These are phyloP conservation scores for Calosoma granatense DNA, from an alignment of 1,140 invertebrate genomes.

Conservation along the genomic window DNA sequence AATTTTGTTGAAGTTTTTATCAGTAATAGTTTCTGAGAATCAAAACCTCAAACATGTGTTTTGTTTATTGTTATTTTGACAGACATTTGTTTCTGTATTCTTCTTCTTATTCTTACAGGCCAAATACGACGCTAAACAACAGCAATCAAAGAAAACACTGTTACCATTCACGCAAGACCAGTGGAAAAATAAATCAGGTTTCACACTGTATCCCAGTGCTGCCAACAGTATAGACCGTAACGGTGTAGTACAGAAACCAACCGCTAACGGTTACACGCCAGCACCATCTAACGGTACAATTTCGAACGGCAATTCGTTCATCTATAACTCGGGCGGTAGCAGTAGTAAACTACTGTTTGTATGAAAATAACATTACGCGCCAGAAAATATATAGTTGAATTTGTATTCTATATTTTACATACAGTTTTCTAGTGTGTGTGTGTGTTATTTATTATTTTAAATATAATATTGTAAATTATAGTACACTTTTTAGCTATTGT, in stretches of 20 bases:
- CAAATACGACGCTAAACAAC: constrained; percentile 57
- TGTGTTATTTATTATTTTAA: too few relatives aligned
- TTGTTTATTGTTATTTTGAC: too few relatives aligned
- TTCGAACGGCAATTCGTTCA: constrained; percentile 16
- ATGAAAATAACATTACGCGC: too few relatives aligned
- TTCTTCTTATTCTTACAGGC: constrained; percentile 36
- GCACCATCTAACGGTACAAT: constrained; percentile 13
- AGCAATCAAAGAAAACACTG: constrained; percentile 40
- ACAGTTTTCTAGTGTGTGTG: too few relatives aligned
- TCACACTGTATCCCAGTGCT: constrained; percentile 26
- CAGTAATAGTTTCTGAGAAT: too few relatives aligned
- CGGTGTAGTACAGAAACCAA: constrained; percentile 8
- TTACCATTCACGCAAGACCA: constrained; percentile 39
- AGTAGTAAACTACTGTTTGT: constrained; percentile 24
- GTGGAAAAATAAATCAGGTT: constrained; percentile 28
- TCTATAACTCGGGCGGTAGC: constrained; percentile 16
- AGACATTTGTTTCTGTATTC: constrained; percentile 9
- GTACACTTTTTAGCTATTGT: too few relatives aligned
- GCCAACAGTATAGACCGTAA: constrained; percentile 20
- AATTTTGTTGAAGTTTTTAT: too few relatives aligned
- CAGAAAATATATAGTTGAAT: too few relatives aligned
- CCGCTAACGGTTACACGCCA: not conserved
- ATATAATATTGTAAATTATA: too few relatives aligned
- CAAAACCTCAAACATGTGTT: too few relatives aligned
- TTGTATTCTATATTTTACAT: too few relatives aligned